Evolutionary conservation across 2,888 invertebrate species (phyloP).

Genomic region (Thymelicus sylvestris): DNA sequence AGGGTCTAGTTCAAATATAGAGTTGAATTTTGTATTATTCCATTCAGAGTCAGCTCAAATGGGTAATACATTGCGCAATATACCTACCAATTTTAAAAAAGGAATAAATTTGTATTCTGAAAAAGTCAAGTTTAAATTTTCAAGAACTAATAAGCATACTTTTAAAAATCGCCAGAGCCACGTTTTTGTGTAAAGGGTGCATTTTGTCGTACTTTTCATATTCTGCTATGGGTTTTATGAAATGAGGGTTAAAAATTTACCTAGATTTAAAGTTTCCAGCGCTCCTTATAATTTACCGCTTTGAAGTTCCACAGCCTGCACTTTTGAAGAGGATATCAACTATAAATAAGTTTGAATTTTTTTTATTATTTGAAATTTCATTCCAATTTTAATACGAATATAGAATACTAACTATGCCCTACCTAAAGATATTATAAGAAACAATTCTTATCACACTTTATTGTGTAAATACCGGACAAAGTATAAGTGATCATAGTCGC

Average conservation of each 20-base stretch:
- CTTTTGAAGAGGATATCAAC: slow-evolving; percentile 14
- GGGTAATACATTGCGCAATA: too few relatives aligned
- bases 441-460: too few relatives aligned
- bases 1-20: too few relatives aligned
- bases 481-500: too few relatives aligned
- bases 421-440: too few relatives aligned
- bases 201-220: slow-evolving; percentile 22
- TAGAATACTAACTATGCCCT: too few relatives aligned
- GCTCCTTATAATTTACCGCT: slow-evolving; percentile 27
- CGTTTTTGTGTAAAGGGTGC: slow-evolving; percentile 1
- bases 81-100: too few relatives aligned
- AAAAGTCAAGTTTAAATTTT: slow-evolving; percentile 1
- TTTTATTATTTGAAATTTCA: neutral
- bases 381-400: neutral
- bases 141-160: slow-evolving; percentile 5
- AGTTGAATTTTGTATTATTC: too few relatives aligned
- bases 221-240: slow-evolving; percentile 16
- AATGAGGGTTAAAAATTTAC: slow-evolving; percentile 24
- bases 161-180: neutral
- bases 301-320: slow-evolving; percentile 14
- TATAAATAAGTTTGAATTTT: neutral
- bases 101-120: neutral
- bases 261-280: slow-evolving; percentile 26
- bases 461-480: too few relatives aligned
- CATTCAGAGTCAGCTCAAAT: too few relatives aligned